Evolutionary conservation across 2,888 invertebrate species (phyloP).

Genomic region (Anticlea derivata): DNA sequence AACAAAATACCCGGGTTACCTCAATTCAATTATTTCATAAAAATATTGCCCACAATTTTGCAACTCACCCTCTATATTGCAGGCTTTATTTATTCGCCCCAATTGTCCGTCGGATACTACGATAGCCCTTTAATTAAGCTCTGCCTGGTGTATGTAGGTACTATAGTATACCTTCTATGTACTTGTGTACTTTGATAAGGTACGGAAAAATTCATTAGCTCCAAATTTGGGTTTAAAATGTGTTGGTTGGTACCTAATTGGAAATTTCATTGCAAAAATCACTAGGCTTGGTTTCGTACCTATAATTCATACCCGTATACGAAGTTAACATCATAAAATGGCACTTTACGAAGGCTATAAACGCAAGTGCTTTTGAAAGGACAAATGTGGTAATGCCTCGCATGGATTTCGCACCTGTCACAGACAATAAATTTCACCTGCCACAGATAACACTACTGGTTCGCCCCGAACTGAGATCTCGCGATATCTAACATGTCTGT

Average conservation of each 20-base stretch:
- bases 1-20: constrained; percentile 3
- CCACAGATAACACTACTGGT: neutral
- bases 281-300: too few relatives aligned
- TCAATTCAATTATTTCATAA: constrained; percentile 15
- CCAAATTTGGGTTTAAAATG: neutral
- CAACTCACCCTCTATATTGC: constrained; percentile 8
- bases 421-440: constrained; percentile 2
- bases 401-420: constrained; percentile 9
- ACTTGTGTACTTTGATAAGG: neutral
- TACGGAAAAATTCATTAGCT: neutral
- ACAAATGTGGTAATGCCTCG: constrained; percentile 6
- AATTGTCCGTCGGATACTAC: constrained; percentile 7
- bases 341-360: constrained; percentile 11
- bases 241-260: too few relatives aligned
- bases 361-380: constrained; percentile 8
- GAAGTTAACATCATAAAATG: constrained; percentile 8
- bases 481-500: too few relatives aligned
- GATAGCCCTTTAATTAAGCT: constrained; percentile 20
- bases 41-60: constrained; percentile 12
- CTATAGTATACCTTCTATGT: neutral
- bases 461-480: neutral
- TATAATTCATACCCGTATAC: too few relatives aligned
- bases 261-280: too few relatives aligned
- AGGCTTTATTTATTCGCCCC: constrained; percentile 20
- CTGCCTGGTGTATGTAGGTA: neutral